Evolutionary conservation across 2,888 invertebrate species (phyloP), one percentile per base, ranked within the genome.

Genomic region (Marasmarcha lunaedactyla): DNA sequence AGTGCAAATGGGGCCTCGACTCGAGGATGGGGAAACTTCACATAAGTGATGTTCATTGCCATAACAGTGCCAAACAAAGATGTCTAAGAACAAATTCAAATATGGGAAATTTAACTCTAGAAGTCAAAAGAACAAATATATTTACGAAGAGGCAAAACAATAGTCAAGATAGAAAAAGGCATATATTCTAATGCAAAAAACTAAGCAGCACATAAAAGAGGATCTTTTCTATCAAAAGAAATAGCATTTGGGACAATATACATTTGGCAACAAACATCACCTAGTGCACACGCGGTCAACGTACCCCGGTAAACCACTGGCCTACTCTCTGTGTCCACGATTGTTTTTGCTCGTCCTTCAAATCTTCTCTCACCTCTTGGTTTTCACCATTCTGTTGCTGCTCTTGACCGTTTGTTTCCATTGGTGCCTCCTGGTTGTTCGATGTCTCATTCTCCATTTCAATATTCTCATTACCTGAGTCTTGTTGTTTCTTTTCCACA

Each of bases 301-400:
- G 84, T 88, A 88, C 88, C 88, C 87, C 87, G 83, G 84, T 85
- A 85, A 88, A 87, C 88, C 88, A 88, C 83, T 87, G 86, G 77
- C 87, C 87, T 86, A 88, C 86, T 86, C 85, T 87, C 85, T 87
- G 88, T 85, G 87, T 86, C 88, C 90, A 86, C 88, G 89, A 84
- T 69, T 86, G 86, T 86, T 71, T 72, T 68, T 77, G 71, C 57
- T 71, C 71, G 65, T 73, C 78, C 51, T 66, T 67, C 64, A 63
- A 65, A 59, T 68, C 70, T 60, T 73, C 73, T 59, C 79, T 79
- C 81, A 79, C 81, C 81, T 79, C 83, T 76, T 72, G 76, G 70
- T 63, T 70, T 3, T 77, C 78, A 38, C 78, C 79, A 47, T 76
- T 77, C 47, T 63, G 68, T 39, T 54, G 56, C 51, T 65, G 71